Base-by-base conservation (phyloP, 2,888 invertebrate species). In the Catocala nupta region DNA sequence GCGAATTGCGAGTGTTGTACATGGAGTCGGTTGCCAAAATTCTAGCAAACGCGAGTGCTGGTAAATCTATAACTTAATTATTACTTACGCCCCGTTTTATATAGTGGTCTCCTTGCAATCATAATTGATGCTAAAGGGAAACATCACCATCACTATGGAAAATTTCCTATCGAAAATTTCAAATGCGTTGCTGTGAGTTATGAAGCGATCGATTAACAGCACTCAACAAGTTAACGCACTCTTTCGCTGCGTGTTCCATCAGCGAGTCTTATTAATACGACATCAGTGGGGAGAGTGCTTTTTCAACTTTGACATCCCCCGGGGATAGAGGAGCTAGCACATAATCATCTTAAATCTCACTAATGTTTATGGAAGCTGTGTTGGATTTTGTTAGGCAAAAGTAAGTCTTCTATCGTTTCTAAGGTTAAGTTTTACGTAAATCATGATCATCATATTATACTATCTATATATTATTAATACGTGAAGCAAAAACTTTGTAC, bases 171-270 rank as follows among this genome's bases (percentile, higher is more conserved):
- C 4, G 25, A 25, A 25, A 25, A 10, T 10, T 49, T 25, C 25
- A 49, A 13, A 13, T 8, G 13, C 13, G 0, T 5, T 13, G 6
- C 12, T 5, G 5, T 7, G 7, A 47, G 13, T 12, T 44, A 51
- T 44, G 25, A 54, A 44, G 25, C 43, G 43, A 54, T 44, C 43
- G 53, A 55, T 54, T 47, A 45, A 13, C 12, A 2, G 13, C 34
- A 36, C 9, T 45, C 13, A 54, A 45, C 55, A 55, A 55, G 55
- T 45, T 33, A 47, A 55, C 33, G 55, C 45, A 53, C 53, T 45
- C 33, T 34, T 9, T n/a, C 5, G n/a, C 9, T 6, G 4, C 34
- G 45, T 47, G 34, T 36, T 36, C 34, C 45, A 55, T 34, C 34
- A 54, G 44, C 34, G 16, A 25, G 42, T 25, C 39, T 53, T 53